A percentile compares a stretch with the other conserved stretches of the same genome.
Conservation (phyloP, 2,888 invertebrate species). For the Oeneis ivallda region DNA sequence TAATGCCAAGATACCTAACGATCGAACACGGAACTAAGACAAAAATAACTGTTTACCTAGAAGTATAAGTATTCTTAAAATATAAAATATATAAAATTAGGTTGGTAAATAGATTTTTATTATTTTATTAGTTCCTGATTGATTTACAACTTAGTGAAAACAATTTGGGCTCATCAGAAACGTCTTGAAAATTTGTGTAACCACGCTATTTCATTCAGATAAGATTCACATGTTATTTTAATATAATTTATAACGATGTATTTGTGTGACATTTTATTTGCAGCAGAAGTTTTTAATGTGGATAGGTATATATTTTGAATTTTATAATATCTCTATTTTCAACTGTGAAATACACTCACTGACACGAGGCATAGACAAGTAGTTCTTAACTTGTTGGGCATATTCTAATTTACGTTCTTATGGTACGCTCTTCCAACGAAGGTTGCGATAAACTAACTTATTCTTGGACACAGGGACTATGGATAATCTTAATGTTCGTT, state of each 20-base stretch:
- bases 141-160: not conserved
- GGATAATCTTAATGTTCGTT: too few relatives aligned
- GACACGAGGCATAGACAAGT: too few relatives aligned
- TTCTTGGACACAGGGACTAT: too few relatives aligned
- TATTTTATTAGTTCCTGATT: conserved; percentile 2
- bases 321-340: too few relatives aligned
- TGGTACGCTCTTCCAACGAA: too few relatives aligned
- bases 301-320: too few relatives aligned
- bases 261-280: not conserved
- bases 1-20: conserved; percentile 13
- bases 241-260: not conserved
- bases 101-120: not conserved
- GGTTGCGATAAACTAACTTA: too few relatives aligned
- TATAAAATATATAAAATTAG: not conserved
- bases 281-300: too few relatives aligned
- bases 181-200: not conserved
- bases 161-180: not conserved
- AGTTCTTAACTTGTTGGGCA: too few relatives aligned
- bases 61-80: not conserved
- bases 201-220: not conserved
- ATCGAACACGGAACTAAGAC: not conserved
- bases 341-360: too few relatives aligned
- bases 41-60: not conserved
- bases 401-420: too few relatives aligned
- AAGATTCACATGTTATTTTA: not conserved